These are phyloP conservation scores for Laupala kohalensis DNA, from an alignment of 1,140 invertebrate genomes.

Conservation along the genomic window DNA sequence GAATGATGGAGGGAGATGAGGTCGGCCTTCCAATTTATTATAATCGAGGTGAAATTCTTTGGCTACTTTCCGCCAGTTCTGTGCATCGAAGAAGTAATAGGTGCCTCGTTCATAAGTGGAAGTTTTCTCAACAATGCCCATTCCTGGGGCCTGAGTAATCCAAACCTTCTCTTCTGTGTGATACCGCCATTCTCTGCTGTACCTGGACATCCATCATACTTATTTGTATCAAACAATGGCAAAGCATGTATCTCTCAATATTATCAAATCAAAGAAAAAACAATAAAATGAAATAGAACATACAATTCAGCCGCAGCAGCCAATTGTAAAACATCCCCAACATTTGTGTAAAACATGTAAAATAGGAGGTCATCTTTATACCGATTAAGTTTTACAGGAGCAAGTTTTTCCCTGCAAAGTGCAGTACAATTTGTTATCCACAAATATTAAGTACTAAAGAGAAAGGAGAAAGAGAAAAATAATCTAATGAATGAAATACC, in stretches of 20 bases:
- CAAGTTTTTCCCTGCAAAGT: constrained; percentile 73
- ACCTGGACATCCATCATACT: no score
- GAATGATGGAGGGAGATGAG: constrained; percentile 30
- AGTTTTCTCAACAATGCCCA: constrained; percentile 85
- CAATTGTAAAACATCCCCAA: constrained; percentile 93
- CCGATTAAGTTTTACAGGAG: constrained; percentile 85
- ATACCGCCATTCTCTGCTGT: constrained; percentile 96
- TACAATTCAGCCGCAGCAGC: constrained; percentile 93
- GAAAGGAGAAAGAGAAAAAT: neutral
- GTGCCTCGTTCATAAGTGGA: constrained; percentile 91
- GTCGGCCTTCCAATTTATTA: constrained; percentile 88
- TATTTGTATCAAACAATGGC: no score
- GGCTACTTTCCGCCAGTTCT: constrained; percentile 88
- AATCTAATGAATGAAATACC: constrained; percentile 27
- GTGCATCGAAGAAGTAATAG: constrained; percentile 97
- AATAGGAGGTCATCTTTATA: constrained; percentile 98
- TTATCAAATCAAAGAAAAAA: no score
- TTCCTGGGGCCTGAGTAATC: constrained; percentile 93
- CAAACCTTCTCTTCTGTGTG: constrained; percentile 98
- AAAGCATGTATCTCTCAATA: no score
- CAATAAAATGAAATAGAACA: constrained; percentile 33
- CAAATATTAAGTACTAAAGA: neutral
- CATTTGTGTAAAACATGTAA: constrained; percentile 98
- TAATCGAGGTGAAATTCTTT: constrained; percentile 97
- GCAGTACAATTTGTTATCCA: neutral